Evolutionary conservation across 1,140 invertebrate species (phyloP), one percentile per base, ranked within the genome.

Genomic region (Laupala kohalensis): DNA sequence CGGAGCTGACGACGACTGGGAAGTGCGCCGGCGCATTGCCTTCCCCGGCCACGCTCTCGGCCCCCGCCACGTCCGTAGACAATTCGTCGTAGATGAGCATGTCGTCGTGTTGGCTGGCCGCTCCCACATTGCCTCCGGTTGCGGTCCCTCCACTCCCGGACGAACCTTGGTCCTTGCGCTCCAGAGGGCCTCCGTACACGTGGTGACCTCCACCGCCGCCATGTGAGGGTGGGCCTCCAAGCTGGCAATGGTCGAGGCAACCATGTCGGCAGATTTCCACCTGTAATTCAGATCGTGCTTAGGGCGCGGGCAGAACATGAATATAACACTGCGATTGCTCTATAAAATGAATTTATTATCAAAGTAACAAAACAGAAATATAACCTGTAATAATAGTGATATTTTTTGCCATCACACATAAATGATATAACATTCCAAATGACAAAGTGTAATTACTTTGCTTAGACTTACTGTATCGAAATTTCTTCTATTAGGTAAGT

Each of bases 261-360:
- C 93, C 94, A 76, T 94, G 93, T 26, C 94, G 84, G 78, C 94
- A 96, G 75, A 96, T 95, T 79, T 96, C 93, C 63, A 89, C 87
- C 77, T 82, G 75, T 23, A n/a, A n/a, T n/a, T n/a, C n/a, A n/a
- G n/a, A n/a, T n/a, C n/a, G n/a, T n/a, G n/a, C n/a, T n/a, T n/a
- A n/a, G n/a, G n/a, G n/a, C n/a, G n/a, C n/a, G n/a, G n/a, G n/a
- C n/a, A n/a, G n/a, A n/a, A n/a, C n/a, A n/a, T n/a, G n/a, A n/a
- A n/a, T n/a, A n/a, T n/a, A n/a, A n/a, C n/a, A n/a, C n/a, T n/a
- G n/a, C n/a, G n/a, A n/a, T n/a, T n/a, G n/a, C n/a, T n/a, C n/a
- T n/a, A n/a, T n/a, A n/a, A n/a, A n/a, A n/a, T n/a, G n/a, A n/a
- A n/a, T n/a, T n/a, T n/a, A n/a, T n/a, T n/a, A n/a, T n/a, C n/a